phyloP scores from a whole-genome alignment of 2,888 invertebrate species.

The Cheilosia grossa region DNA sequence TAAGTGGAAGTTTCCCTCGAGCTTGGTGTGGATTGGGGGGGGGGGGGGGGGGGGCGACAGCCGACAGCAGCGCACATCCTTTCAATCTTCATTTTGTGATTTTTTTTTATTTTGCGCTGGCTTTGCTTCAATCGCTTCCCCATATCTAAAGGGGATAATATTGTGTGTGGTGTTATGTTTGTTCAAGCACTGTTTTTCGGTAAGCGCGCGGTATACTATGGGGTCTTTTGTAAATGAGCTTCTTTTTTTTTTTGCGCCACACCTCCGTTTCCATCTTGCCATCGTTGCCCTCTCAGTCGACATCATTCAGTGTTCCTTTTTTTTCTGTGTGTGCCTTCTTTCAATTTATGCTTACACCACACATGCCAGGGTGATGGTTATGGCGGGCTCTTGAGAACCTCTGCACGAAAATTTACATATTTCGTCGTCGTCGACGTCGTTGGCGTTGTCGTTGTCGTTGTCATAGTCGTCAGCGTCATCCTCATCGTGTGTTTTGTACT shows the following conservation, averaged over 20 bases:
- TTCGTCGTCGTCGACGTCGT: slow-evolving; percentile 45
- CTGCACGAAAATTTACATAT: slow-evolving; percentile 71
- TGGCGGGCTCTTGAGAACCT: slow-evolving; percentile 60
- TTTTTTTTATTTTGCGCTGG: too few relatives aligned
- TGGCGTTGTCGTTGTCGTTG: slow-evolving; percentile 23
- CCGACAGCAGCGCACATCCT: slow-evolving; percentile 26
- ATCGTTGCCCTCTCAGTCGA: slow-evolving; percentile 4
- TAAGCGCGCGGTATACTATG: slow-evolving; percentile 17
- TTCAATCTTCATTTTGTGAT: slow-evolving; percentile 19
- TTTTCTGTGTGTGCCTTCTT: slow-evolving; percentile 40
- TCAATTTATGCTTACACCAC: slow-evolving; percentile 69
- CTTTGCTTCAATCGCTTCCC: not conserved
- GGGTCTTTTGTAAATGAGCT: slow-evolving; percentile 55
- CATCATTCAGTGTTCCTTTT: slow-evolving; percentile 19
- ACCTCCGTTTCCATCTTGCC: slow-evolving; percentile 33
- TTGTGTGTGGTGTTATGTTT: slow-evolving; percentile 40
- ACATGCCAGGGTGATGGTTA: slow-evolving; percentile 45
- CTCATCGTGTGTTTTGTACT: slow-evolving; percentile 31
- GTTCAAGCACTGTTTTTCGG: slow-evolving; percentile 44
- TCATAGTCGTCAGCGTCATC: not conserved
- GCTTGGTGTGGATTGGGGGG: slow-evolving; percentile 34
- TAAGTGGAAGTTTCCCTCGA: slow-evolving; percentile 42
- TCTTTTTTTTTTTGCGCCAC: slow-evolving; percentile 21
- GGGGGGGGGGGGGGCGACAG: slow-evolving; percentile 8
- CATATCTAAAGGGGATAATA: slow-evolving; percentile 30